A percentile compares a stretch with the other conserved stretches of the same genome.
Conservation (phyloP, 2,113 vertebrate genomes). For the Theristicus caerulescens region DNA sequence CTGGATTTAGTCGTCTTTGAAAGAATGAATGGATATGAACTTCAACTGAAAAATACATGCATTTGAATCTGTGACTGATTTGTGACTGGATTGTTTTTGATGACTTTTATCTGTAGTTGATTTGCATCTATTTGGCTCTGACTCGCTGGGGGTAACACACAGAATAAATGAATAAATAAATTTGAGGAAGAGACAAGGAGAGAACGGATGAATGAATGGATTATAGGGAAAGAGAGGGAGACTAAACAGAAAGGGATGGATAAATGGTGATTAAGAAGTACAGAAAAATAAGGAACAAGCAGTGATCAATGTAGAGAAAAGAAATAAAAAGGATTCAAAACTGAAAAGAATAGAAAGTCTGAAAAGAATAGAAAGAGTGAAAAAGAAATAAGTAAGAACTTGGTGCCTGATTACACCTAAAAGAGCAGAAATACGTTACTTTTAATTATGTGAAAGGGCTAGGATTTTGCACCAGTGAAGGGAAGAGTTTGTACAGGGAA, state of each 20-base stretch:
- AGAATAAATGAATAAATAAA: slow-evolving; percentile 32
- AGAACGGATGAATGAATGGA: not conserved
- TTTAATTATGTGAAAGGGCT: not conserved
- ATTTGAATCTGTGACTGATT: slow-evolving; percentile 24
- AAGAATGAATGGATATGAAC: not conserved
- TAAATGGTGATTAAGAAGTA: not conserved
- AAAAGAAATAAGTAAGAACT: not conserved
- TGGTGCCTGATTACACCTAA: not conserved
- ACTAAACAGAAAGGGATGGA: not conserved
- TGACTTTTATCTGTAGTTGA: slow-evolving; percentile 34
- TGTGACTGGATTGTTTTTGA: slow-evolving; percentile 29
- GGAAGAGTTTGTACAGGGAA: not conserved
- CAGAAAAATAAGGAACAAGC: not conserved
- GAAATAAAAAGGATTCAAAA: not conserved
- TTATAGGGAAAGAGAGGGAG: not conserved
- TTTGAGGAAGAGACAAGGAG: not conserved
- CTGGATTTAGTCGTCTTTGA: not conserved
- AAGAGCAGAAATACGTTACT: not conserved
- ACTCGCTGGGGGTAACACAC: not conserved
- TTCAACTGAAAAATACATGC: slow-evolving; percentile 5
- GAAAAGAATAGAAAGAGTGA: not conserved
- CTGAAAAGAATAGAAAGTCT: not conserved
- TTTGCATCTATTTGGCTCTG: slow-evolving; percentile 25
- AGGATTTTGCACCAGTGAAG: not conserved
- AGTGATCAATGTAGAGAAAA: not conserved